Percentiles rank a stretch among this genome's conserved stretches.
Conservation (phyloP, 2,888 invertebrate genomes). For the Ecliptopera silaceata region DNA sequence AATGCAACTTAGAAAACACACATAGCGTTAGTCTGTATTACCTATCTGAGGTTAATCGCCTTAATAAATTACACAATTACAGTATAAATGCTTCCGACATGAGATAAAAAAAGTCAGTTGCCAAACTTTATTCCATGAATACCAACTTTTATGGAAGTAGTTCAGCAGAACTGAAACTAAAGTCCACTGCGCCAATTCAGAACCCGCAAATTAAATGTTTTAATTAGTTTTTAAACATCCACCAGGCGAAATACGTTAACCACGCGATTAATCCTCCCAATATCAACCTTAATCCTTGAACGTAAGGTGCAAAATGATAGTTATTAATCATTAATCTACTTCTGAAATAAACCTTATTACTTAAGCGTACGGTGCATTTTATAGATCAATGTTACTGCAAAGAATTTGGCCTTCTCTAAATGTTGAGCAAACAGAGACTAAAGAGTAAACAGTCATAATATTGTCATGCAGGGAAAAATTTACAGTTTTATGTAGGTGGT, state of each 20-base stretch:
- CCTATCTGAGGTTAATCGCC: too few species aligned
- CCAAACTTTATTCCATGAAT: not conserved
- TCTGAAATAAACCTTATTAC: too few species aligned
- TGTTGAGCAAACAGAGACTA: conserved; percentile 30
- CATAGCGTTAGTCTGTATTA: too few species aligned
- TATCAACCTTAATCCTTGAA: conserved; percentile 4
- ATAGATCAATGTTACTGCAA: too few species aligned
- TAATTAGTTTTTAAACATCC: conserved; percentile 39
- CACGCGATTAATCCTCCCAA: conserved; percentile 19
- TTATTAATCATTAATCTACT: conserved; percentile 2
- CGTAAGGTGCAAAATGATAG: conserved; percentile 8
- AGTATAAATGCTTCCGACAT: too few species aligned
- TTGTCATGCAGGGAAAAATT: not conserved
- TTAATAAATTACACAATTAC: too few species aligned
- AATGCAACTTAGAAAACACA: too few species aligned
- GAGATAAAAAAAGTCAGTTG: not conserved
- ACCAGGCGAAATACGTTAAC: conserved; percentile 19
- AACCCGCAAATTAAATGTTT: conserved; percentile 38
- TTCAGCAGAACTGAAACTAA: conserved; percentile 20
- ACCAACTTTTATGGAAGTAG: conserved; percentile 1
- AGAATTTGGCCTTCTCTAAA: conserved; percentile 32
- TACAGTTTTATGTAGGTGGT: not conserved
- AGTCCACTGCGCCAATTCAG: conserved; percentile 27
- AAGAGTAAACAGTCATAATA: conserved; percentile 20
- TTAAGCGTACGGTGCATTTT: too few species aligned